phyloP scores from a whole-genome alignment of 2,797 vertebrate species.

The Cheracebus regulus region DNA sequence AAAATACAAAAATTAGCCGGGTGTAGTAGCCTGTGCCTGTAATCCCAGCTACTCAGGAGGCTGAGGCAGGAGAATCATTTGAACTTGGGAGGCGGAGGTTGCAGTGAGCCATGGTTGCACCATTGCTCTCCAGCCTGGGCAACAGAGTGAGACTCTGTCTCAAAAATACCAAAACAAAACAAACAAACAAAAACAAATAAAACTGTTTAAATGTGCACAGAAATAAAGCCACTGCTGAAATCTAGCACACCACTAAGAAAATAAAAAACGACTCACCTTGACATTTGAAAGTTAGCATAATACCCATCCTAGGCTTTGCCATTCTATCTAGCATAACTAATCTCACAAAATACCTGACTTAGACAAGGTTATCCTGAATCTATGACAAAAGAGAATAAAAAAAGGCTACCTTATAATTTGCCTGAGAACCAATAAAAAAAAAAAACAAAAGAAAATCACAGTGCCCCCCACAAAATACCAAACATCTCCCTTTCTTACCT shows the following conservation, averaged over 20 bases:
- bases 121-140: no score
- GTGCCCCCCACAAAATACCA: not conserved
- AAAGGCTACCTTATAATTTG: not conserved
- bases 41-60: no score
- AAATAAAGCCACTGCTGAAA: not conserved
- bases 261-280: no score
- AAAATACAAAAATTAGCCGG: no score
- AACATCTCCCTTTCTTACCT: not conserved
- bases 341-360: not conserved
- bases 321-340: fast-evolving
- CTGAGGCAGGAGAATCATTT: no score
- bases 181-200: no score
- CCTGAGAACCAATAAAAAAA: not conserved
- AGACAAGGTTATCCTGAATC: not conserved
- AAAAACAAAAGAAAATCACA: not conserved
- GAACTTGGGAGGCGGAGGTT: no score
- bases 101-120: no score
- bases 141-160: no score
- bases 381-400: not conserved
- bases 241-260: not conserved
- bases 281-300: not conserved
- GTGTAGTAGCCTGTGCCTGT: no score
- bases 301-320: fast-evolving
- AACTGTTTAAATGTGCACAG: not conserved
- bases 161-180: no score